Base-by-base conservation (phyloP, 1,140 invertebrate species). In the Vanessa tameamea region DNA sequence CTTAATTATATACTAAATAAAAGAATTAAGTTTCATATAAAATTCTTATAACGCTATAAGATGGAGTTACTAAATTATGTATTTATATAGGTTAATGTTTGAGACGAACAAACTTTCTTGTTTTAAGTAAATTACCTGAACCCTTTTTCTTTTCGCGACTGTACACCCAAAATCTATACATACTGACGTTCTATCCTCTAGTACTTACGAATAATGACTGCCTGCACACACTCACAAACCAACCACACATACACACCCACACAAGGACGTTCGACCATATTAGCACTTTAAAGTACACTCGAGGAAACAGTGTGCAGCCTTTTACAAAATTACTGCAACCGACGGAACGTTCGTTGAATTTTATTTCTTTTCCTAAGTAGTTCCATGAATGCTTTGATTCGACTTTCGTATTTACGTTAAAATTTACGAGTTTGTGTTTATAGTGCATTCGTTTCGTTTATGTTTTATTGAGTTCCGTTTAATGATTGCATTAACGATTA, bases 191-290 rank as follows among this genome's bases (percentile, higher is more conserved):
- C 85, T 84, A 85, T 85, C 83, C 85, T 89, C 87, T 89, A 88
- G 87, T 87, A 88, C 87, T 88, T 84, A 87, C 81, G 82, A 84
- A 86, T 86, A 89, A 86, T 87, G 86, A 89, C 83, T 81, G 80
- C 77, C 79, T 81, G 74, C 77, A 75, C 76, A 75, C 69, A 64
- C 20, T 64, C 16, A 73, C 51, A 66, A 12, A 43, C 53, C 71
- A 76, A 48, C 53, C 55, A 64, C 63, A 78, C 72, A 77, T 72
- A 75, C 47, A 50, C 63, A 77, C 26, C 74, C 71, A 64, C 50
- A 80, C 73, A 37, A 47, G 13, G 47, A 73, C 78, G 76, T 23
- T 72, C 53, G 15, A 43, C 37, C 26, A 75, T 72, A 70, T 79
- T 73, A 76, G 77, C 64, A 73, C 68, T 75, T 73, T 81, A 79